Evolutionary conservation across 2,888 invertebrate species (phyloP).

Genomic region (Ganaspis brasiliensis): DNA sequence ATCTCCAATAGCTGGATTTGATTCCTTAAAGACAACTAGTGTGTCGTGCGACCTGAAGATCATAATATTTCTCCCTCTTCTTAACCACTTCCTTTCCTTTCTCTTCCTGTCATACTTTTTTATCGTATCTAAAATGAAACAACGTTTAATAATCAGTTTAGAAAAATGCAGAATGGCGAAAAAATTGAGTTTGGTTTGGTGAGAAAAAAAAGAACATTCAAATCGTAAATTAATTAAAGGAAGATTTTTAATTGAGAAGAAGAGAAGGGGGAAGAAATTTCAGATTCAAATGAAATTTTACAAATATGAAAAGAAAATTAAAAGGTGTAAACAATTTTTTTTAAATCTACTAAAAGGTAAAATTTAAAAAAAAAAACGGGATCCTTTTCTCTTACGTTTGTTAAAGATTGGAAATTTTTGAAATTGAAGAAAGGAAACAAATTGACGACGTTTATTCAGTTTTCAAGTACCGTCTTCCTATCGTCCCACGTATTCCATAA

Average conservation of each 20-base stretch:
- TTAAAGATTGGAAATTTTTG: not conserved
- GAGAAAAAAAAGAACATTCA: too few relatives aligned
- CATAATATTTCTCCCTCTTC: slow-evolving; percentile 12
- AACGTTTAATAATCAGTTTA: slow-evolving; percentile 2
- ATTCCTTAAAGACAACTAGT: slow-evolving; percentile 12
- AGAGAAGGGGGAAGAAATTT: too few relatives aligned
- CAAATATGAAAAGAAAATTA: too few relatives aligned
- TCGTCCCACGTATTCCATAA: not conserved
- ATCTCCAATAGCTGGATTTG: not conserved
- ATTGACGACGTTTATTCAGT: slow-evolving; percentile 18
- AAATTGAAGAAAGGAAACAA: slow-evolving; percentile 4
- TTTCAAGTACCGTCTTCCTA: slow-evolving; percentile 8
- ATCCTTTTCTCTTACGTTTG: too few relatives aligned
- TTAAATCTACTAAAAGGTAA: too few relatives aligned
- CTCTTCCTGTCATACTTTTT: slow-evolving; percentile 28
- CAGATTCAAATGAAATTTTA: too few relatives aligned
- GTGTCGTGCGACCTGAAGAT: slow-evolving; percentile 10
- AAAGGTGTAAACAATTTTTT: too few relatives aligned
- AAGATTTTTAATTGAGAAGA: too few relatives aligned
- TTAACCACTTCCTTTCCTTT: slow-evolving; percentile 33
- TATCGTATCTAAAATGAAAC: not conserved
- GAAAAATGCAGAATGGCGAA: too few relatives aligned
- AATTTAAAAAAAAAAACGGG: too few relatives aligned
- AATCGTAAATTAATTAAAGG: too few relatives aligned
- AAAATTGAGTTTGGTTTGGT: too few relatives aligned